A percentile compares a stretch with the other conserved stretches of the same genome.
Evolutionary conservation across 2,797 vertebrate genomes (phyloP).

Genomic region (Syndactyla subalaris): DNA sequence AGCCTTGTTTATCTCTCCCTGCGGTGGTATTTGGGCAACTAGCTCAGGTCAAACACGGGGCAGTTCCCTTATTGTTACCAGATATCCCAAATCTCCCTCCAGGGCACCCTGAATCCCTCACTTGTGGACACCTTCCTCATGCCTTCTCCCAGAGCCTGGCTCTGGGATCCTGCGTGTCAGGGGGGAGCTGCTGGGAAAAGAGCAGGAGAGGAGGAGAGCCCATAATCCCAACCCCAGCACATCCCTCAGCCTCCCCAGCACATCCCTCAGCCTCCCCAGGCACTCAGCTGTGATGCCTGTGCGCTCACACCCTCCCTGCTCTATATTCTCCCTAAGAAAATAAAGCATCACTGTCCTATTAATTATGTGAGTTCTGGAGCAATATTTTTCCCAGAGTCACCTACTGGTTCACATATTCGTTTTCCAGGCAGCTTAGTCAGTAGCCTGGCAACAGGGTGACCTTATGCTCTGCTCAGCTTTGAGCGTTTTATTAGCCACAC

Average conservation of each 20-base stretch:
- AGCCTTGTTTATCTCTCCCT: conserved; percentile 40
- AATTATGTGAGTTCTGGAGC: conserved; percentile 51
- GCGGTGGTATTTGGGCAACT: conserved; percentile 10
- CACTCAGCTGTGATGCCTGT: rapidly evolving
- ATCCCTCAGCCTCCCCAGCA: not conserved
- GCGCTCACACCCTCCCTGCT: not conserved
- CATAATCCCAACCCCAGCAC: not conserved
- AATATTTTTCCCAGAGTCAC: conserved; percentile 63
- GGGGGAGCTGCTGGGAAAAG: rapidly evolving
- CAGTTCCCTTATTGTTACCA: conserved; percentile 1
- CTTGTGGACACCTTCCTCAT: not conserved
- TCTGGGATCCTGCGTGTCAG: not conserved
- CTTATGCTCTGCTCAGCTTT: conserved; percentile 58
- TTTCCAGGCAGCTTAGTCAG: conserved; percentile 65
- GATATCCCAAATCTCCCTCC: not conserved
- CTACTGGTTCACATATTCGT: conserved; percentile 50
- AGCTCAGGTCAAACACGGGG: not conserved
- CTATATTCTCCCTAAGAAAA: conserved; percentile 27
- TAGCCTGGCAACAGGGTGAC: conserved; percentile 73
- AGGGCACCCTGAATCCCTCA: not conserved
- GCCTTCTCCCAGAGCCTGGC: not conserved
- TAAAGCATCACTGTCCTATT: conserved; percentile 54
- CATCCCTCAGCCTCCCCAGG: not conserved
- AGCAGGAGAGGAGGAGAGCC: not conserved
- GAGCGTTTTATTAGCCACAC: conserved; percentile 64